A percentile compares a stretch with the other conserved stretches of the same genome.
Evolutionary conservation across 2,113 vertebrate species (phyloP).

Genomic region (Syrrhaptes paradoxus): DNA sequence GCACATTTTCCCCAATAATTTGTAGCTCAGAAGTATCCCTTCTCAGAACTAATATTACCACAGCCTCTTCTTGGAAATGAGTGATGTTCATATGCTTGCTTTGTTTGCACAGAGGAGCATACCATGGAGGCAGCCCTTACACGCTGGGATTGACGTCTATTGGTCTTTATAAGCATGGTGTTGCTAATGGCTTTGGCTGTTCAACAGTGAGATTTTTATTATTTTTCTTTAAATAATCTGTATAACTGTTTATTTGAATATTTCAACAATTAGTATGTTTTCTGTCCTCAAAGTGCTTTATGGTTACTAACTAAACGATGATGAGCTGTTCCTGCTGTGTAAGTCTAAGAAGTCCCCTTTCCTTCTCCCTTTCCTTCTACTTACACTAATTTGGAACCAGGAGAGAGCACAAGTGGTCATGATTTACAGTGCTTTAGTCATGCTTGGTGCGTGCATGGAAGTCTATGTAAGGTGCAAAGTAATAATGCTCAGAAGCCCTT

Average conservation of each 20-base stretch:
- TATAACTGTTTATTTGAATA: neutral
- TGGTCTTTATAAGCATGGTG: conserved; percentile 78
- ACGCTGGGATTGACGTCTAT: conserved; percentile 83
- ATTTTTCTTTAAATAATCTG: neutral
- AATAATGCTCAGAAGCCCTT: neutral
- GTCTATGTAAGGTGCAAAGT: neutral
- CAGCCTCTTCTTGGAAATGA: neutral
- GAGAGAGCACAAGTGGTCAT: accelerated
- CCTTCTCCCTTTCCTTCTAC: neutral
- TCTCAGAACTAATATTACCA: neutral
- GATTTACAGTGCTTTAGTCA: neutral
- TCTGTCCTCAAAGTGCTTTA: neutral
- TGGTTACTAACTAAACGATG: neutral
- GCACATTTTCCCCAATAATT: neutral
- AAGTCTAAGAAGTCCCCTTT: neutral
- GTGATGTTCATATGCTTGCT: neutral
- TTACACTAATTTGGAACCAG: neutral
- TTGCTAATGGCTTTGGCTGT: conserved; percentile 81
- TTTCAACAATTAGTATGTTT: neutral
- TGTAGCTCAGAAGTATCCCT: neutral
- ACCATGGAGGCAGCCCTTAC: conserved; percentile 87
- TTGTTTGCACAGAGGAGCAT: conserved; percentile 82
- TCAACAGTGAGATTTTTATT: conserved; percentile 69
- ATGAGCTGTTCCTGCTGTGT: neutral
- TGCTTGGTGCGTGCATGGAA: neutral